phyloP scores from a whole-genome alignment of 1,140 invertebrate genomes.

The Danaus plexippus region DNA sequence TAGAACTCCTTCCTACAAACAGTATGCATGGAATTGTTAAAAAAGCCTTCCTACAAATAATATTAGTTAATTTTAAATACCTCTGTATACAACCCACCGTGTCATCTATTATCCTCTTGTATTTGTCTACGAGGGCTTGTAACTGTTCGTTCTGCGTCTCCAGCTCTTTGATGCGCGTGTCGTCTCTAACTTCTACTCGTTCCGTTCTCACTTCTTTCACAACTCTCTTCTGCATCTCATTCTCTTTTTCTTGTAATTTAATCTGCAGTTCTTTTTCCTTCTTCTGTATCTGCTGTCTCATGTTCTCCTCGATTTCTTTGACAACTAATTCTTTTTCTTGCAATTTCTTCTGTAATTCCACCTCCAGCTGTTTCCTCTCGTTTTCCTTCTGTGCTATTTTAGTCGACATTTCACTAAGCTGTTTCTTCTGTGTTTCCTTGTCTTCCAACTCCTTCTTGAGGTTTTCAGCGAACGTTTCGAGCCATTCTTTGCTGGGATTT shows the following conservation, averaged over 20 bases:
- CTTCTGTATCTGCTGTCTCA: slow-evolving; percentile 19
- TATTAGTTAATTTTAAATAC: no score
- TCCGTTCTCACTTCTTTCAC: neutral
- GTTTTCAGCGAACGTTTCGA: slow-evolving; percentile 71
- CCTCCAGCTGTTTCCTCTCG: slow-evolving; percentile 25
- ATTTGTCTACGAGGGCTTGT: slow-evolving; percentile 78
- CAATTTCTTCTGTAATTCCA: slow-evolving; percentile 21
- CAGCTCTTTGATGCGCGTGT: slow-evolving; percentile 46
- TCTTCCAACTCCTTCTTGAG: slow-evolving; percentile 44
- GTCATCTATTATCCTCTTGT: slow-evolving; percentile 82
- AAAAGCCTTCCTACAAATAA: no score
- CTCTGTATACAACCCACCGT: slow-evolving; percentile 72
- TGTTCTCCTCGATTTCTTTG: slow-evolving; percentile 25
- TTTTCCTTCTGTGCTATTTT: slow-evolving; percentile 27
- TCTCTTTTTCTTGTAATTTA: slow-evolving; percentile 18
- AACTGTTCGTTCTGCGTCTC: slow-evolving; percentile 74
- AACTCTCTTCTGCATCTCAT: slow-evolving; percentile 8
- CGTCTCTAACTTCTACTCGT: slow-evolving; percentile 5
- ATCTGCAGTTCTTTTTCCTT: slow-evolving; percentile 24
- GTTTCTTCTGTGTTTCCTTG: slow-evolving; percentile 30
- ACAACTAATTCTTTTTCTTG: slow-evolving; percentile 29
- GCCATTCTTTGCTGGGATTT: slow-evolving; percentile 68
- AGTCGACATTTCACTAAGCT: slow-evolving; percentile 37
- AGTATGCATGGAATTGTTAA: neutral
- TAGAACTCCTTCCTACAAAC: slow-evolving; percentile 76